Evolutionary conservation across 2,888 invertebrate species (phyloP), one percentile per base, ranked within the genome.

Genomic region (Rosalia funebris): DNA sequence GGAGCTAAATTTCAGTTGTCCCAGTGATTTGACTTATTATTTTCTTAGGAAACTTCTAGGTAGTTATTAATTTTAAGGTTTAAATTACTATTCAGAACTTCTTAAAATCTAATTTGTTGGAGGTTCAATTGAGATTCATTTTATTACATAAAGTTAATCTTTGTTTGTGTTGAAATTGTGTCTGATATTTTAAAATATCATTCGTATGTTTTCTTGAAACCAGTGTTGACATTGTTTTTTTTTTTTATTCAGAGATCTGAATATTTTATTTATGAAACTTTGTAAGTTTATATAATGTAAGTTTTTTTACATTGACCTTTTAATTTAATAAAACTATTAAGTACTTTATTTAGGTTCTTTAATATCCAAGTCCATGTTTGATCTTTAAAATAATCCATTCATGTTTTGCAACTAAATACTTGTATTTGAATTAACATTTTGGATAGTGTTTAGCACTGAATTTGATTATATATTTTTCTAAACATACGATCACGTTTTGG

Each of bases 281-380:
- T 55, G 37, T 55, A 31, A 37, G 19, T n/a, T n/a, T n/a, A n/a
- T n/a, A n/a, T n/a, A n/a, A n/a, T 36, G 45, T 55, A 46, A 52
- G 19, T 7, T 45, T 45, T 54, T 55, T 55, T 46, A 55, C 45
- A 45, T 25, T 55, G 17, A 32, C 36, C 37, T 45, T 45, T 45
- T 55, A 57, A 39, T 47, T 47, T 10, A 57, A 48, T 57, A 48
- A 57, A 46, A 48, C 14, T 48, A 17, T 36, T 16, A 37, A 25
- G n/a, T n/a, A n/a, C n/a, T n/a, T n/a, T n/a, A n/a, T n/a, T n/a
- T n/a, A n/a, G n/a, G n/a, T n/a, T n/a, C n/a, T n/a, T n/a, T n/a
- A n/a, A n/a, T n/a, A n/a, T n/a, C n/a, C n/a, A n/a, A n/a, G n/a
- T n/a, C n/a, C n/a, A n/a, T n/a, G n/a, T n/a, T n/a, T n/a, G n/a